These are phyloP conservation scores for Phaenicophaeus curvirostris DNA, from an alignment of 2,797 vertebrate species.

Conservation along the genomic window DNA sequence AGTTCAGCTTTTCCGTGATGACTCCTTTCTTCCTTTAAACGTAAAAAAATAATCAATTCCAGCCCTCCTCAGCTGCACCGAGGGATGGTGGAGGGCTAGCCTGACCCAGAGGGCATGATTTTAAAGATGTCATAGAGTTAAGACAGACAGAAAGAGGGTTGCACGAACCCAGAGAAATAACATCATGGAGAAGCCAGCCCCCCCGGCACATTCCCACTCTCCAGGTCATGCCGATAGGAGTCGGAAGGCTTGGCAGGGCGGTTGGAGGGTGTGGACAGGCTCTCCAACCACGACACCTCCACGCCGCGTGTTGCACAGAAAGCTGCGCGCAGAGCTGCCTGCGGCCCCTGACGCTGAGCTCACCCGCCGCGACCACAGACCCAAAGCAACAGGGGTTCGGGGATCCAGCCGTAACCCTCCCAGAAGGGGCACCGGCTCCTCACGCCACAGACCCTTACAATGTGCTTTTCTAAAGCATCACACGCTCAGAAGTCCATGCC, in stretches of 20 bases:
- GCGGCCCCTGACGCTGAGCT: neutral
- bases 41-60: neutral
- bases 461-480: neutral
- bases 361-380: neutral
- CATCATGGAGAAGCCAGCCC: neutral
- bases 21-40: neutral
- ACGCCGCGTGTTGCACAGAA: neutral
- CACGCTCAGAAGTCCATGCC: fast-evolving
- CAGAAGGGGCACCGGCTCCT: neutral
- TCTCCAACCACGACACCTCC: neutral
- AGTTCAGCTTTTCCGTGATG: neutral
- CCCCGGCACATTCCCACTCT: neutral
- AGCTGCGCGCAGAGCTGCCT: neutral
- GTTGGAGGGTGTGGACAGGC: neutral
- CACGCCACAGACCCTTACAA: neutral
- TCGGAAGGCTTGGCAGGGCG: neutral
- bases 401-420: neutral
- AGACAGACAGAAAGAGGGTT: neutral
- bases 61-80: no score
- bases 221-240: fast-evolving
- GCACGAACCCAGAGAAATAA: neutral
- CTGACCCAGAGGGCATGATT: neutral
- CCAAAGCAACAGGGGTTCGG: fast-evolving
- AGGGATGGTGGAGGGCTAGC: fast-evolving
- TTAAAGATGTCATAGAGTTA: neutral